Base-by-base conservation (phyloP, 2,113 vertebrate species). In the Stercorarius parasiticus region DNA sequence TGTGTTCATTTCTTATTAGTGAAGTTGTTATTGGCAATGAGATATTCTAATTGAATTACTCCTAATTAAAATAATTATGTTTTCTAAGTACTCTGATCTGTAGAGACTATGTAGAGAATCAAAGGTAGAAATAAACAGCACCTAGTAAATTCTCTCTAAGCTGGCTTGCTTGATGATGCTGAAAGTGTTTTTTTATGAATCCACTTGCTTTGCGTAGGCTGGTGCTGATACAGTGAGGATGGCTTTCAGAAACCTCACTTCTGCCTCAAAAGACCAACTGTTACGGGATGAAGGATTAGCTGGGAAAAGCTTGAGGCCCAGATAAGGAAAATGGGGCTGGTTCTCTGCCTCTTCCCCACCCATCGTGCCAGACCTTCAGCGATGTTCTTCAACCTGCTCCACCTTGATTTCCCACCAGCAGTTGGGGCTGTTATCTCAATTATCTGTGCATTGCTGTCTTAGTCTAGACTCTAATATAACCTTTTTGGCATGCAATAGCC, bases 31-130 rank as follows among this genome's bases (percentile, higher is more conserved):
- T 94, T 97, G 95, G 96, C 95, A 97, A 96, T 95, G 90, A 96
- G 91, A 96, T 97, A 96, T 83, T 97, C 94, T 97, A 96, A 97
- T 96, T 97, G 93, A 97, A 97, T 97, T 97, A 97, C 96, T 96
- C 89, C 95, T 97, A 97, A 97, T 97, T 97, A 97, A 97, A 97
- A 97, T 96, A 97, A 97, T 97, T 97, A 97, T 97, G 95, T 97
- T 97, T 96, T 97, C 97, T 96, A 93, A 97, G 96, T 96, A 88
- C 94, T 96, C 91, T 96, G 97, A 97, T 96, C 96, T 96, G 89
- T 93, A 94, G 94, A 96, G 97, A 97, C 97, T 91, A 77, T 43
- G 82, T 70, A 87, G 74, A 77, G 93, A 97, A 96, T 97, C 95
- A 96, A 91, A 97, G 95, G 81, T 93, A 95, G 91, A 89, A 96